Percentiles rank a stretch among this genome's conserved stretches.
These are phyloP conservation scores for Umimayanthus kanabou DNA, from an alignment of 92 coral and sea anemone genomes.

Conservation along the genomic window DNA sequence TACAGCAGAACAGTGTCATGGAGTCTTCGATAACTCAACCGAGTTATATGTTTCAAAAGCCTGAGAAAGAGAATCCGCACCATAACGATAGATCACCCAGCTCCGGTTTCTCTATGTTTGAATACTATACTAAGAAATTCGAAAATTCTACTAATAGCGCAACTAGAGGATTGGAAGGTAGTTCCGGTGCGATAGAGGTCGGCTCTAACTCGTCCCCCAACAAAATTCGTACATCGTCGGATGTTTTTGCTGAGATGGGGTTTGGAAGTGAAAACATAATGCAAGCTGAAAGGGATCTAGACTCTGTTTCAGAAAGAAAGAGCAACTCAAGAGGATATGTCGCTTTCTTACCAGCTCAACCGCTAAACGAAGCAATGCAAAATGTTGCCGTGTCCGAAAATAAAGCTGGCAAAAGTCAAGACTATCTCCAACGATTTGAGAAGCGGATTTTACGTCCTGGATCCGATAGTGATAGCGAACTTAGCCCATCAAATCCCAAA, in stretches of 20 bases:
- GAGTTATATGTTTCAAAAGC: conserved; percentile 30
- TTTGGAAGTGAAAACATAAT: conserved; percentile 52
- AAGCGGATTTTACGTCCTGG: conserved; percentile 45
- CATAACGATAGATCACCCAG: not conserved
- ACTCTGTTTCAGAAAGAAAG: not conserved
- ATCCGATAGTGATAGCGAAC: conserved; percentile 30
- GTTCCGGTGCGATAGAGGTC: not conserved
- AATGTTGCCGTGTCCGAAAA: not conserved
- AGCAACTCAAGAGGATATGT: not conserved
- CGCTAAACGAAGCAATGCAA: not conserved
- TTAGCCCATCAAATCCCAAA: conserved; percentile 13
- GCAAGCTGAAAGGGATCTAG: conserved; percentile 81
- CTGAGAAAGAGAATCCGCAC: conserved; percentile 52
- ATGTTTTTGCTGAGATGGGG: conserved; percentile 49
- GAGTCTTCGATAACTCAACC: conserved; percentile 39
- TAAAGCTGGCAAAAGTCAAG: conserved; percentile 24
- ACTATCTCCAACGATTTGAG: conserved; percentile 57
- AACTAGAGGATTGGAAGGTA: conserved; percentile 42
- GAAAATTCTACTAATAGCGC: conserved; percentile 64
- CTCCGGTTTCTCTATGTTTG: conserved; percentile 13
- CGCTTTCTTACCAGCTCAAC: not conserved
- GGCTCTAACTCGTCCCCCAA: not conserved
- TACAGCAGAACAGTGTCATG: conserved; percentile 40
- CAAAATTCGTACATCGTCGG: conserved; percentile 58
- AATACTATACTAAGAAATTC: conserved; percentile 36